Evolutionary conservation across 1,140 invertebrate genomes (phyloP), one percentile per base, ranked within the genome.

Genomic region (Diabrotica undecimpunctata): DNA sequence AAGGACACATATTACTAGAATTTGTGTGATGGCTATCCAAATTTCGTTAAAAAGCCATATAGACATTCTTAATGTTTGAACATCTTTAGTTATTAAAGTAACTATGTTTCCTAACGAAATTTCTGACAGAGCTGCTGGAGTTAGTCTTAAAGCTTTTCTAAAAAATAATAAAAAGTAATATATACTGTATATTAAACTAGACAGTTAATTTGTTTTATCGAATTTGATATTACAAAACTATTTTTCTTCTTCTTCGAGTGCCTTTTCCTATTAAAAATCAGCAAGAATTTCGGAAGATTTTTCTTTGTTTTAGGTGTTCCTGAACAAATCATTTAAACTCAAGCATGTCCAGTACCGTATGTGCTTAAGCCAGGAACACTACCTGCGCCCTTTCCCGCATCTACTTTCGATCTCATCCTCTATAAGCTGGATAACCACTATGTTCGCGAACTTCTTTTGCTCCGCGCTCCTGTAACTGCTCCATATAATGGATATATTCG

Each of bases 41-140:
- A 92, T 81, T 74, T 89, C 90, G 76, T 92, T 89, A 14, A 90
- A 76, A 72, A 90, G 86, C 63, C 87, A 82, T 10, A 89, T 81
- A 0, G 85, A 84, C 52, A 83, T 81, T 74, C 92, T 89, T 72
- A 92, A 86, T 12, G 87, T 82, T 59, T 87, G 87, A 54, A 91
- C 88, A 78, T 97, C 95, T 78, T 96, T 97, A 9, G 93, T 94
- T 66, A 98, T 83, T 6, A 97, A 82, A 79, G 97, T 67, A 2
- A 68, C 90, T 74, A 97, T 89, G 81, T 97, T 90, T 7, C 95
- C 94, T 38, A 87, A 85, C 6, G 91, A 92, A 5, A 91, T 93
- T 73, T 91, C 83, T 92, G 77, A 7, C n/a, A 90, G 86, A 10
- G 92, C 87, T 5, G 84, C 86, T 72, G 87, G 86, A 52, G 85